These are phyloP conservation scores for Danaus melanippus DNA, from an alignment of 1,140 invertebrate genomes.

Conservation along the genomic window DNA sequence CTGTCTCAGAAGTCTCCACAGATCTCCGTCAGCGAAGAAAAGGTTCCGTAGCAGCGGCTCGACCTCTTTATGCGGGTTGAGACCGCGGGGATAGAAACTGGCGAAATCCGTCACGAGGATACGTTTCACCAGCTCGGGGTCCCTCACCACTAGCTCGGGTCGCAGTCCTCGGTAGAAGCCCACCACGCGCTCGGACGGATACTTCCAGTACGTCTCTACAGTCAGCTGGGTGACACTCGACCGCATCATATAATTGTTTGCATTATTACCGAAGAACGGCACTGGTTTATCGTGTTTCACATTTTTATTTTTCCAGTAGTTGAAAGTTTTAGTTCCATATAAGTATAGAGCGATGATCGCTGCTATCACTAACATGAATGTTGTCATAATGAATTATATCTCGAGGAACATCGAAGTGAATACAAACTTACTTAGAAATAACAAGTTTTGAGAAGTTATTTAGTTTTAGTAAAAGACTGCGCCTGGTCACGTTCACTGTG, in stretches of 20 bases:
- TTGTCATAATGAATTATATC: slow-evolving; percentile 11
- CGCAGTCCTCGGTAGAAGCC: slow-evolving; percentile 29
- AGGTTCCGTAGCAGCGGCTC: slow-evolving; percentile 44
- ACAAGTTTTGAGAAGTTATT: too few species aligned
- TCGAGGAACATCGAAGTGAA: not conserved
- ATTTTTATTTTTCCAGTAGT: slow-evolving; percentile 61
- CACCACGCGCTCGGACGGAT: slow-evolving; percentile 32
- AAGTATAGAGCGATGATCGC: slow-evolving; percentile 24
- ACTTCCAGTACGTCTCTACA: slow-evolving; percentile 35
- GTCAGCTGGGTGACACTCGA: slow-evolving; percentile 29
- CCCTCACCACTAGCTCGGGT: slow-evolving; percentile 70
- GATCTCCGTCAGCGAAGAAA: slow-evolving; percentile 43
- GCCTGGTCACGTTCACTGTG: too few species aligned
- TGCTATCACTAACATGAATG: slow-evolving; percentile 12
- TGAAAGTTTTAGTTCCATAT: slow-evolving; percentile 34
- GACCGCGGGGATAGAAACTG: slow-evolving; percentile 55
- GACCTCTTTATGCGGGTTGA: slow-evolving; percentile 24
- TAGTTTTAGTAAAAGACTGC: too few species aligned
- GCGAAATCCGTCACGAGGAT: slow-evolving; percentile 74
- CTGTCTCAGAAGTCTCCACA: slow-evolving; percentile 71
- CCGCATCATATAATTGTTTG: slow-evolving; percentile 22
- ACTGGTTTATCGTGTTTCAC: slow-evolving; percentile 51
- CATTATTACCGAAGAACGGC: slow-evolving; percentile 50
- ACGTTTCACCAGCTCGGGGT: slow-evolving; percentile 71
- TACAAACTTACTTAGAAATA: too few species aligned